Base-by-base conservation (phyloP, 2,888 invertebrate species). In the Rapana venosa region DNA sequence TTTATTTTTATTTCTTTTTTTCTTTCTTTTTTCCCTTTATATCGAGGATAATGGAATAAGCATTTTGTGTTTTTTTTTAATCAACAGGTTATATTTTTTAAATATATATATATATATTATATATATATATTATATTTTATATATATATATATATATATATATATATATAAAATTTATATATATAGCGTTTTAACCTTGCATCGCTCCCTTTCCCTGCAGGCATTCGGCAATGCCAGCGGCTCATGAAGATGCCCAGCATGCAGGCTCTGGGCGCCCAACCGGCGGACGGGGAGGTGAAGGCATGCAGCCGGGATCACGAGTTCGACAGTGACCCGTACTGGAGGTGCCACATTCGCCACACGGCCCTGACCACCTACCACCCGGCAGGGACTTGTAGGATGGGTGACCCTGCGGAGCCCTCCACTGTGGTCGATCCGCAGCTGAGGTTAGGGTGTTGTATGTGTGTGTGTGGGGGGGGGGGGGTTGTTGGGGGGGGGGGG, bases 341-440 rank as follows among this genome's bases (percentile, higher is more conserved):
- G 93, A 83, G 91, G 36, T 93, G 92, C 86, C 89, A 91, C 88
- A 79, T 93, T 47, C 90, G 90, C 26, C 88, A 90, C 58, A 87
- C 90, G 15, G 74, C 90, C 1, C 36, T 87, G 15, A 91, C 93
- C 4, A 77, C 88, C 61, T 92, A 92, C 95, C 98, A 98, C 95
- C 97, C 97, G 0, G 97, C 97, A 0, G 98, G 98, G 1, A 98
- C 97, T 0, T 98, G 98, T 94, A 97, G 97, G 32, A 98, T 98
- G 95, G 98, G 97, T 0, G 95, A 91, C 20, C 90, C 36, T 2
- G 93, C 94, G 11, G 96, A 96, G 90, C 87, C 91, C 0, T 93
- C 95, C 94, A 96, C 97, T 1, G 98, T 98, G 0, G 97, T 98
- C 0, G 97, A 98, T 94, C 96, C 97, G 6, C 94, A 97, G 70